Conservation (phyloP, 1,140 invertebrate species). For the Maconellicoccus hirsutus region DNA sequence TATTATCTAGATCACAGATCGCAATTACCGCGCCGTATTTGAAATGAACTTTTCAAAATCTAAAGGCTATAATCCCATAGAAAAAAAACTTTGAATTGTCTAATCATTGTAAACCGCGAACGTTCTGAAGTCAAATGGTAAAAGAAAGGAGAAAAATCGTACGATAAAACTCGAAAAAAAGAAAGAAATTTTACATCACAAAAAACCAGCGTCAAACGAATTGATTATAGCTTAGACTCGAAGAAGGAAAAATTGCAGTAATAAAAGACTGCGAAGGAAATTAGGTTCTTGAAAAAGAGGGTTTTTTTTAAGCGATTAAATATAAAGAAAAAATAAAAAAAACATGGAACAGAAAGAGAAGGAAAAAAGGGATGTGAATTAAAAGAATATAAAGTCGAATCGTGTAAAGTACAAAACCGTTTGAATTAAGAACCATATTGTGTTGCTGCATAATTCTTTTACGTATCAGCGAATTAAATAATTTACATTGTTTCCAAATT, state of each 20-base stretch:
- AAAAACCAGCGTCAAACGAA: slow-evolving; percentile 3
- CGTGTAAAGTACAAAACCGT: slow-evolving; percentile 2
- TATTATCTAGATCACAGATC: neutral
- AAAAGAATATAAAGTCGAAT: slow-evolving; percentile 14
- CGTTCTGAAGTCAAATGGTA: too few relatives aligned
- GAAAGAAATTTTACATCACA: slow-evolving; percentile 12
- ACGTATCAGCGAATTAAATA: slow-evolving; percentile 20
- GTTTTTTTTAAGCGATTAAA: slow-evolving; percentile 10
- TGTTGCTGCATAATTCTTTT: slow-evolving; percentile 17
- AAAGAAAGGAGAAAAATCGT: neutral
- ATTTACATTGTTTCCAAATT: slow-evolving; percentile 15
- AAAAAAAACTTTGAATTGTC: too few relatives aligned
- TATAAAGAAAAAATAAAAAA: neutral
- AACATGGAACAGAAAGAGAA: neutral
- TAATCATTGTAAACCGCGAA: neutral
- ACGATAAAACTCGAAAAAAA: slow-evolving; percentile 8
- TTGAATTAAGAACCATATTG: slow-evolving; percentile 16
- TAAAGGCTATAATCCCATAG: neutral
- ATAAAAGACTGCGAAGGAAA: slow-evolving; percentile 20
- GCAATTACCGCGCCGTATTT: neutral
- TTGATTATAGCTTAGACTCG: slow-evolving; percentile 16
- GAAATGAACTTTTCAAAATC: neutral
- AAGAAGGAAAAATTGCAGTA: slow-evolving; percentile 18
- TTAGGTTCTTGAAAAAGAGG: slow-evolving; percentile 16
- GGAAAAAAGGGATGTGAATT: neutral